Evolutionary conservation across 2,797 vertebrate species (phyloP).

Genomic region (Odontamblyopus lacepedii): DNA sequence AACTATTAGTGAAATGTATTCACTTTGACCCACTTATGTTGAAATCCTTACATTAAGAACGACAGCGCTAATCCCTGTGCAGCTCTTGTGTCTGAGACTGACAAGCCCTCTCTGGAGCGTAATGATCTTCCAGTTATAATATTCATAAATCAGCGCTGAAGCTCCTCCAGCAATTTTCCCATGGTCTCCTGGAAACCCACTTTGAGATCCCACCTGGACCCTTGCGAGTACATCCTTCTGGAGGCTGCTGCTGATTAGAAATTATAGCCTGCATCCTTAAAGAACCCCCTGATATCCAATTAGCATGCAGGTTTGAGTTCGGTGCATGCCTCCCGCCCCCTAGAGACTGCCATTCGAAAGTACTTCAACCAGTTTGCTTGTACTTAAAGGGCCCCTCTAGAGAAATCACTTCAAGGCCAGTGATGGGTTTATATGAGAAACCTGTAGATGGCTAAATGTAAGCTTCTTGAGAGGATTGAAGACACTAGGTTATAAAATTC

Average conservation of each 20-base stretch:
- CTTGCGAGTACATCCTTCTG: conserved; percentile 36
- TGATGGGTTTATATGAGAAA: conserved; percentile 30
- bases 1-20: neutral
- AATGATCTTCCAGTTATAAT: conserved; percentile 19
- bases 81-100: conserved; percentile 1
- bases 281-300: conserved; percentile 50
- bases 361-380: conserved; percentile 44
- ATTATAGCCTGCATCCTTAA: conserved; percentile 48
- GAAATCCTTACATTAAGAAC: neutral
- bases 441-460: conserved; percentile 7
- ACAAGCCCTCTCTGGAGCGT: conserved; percentile 1
- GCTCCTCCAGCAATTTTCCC: conserved; percentile 23
- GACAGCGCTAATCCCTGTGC: neutral
- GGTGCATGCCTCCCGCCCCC: conserved; percentile 27
- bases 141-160: conserved; percentile 26
- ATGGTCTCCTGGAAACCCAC: conserved; percentile 39
- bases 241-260: conserved; percentile 59
- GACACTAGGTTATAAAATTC: conserved; percentile 1
- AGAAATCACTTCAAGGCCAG: conserved; percentile 18
- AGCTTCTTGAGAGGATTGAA: conserved; percentile 7
- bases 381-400: conserved; percentile 30
- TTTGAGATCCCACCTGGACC: conserved; percentile 63
- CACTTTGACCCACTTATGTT: neutral
- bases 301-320: conserved; percentile 53
- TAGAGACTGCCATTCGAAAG: conserved; percentile 34